phyloP scores from a whole-genome alignment of 2,113 vertebrate genomes.

The Pipra filicauda region DNA sequence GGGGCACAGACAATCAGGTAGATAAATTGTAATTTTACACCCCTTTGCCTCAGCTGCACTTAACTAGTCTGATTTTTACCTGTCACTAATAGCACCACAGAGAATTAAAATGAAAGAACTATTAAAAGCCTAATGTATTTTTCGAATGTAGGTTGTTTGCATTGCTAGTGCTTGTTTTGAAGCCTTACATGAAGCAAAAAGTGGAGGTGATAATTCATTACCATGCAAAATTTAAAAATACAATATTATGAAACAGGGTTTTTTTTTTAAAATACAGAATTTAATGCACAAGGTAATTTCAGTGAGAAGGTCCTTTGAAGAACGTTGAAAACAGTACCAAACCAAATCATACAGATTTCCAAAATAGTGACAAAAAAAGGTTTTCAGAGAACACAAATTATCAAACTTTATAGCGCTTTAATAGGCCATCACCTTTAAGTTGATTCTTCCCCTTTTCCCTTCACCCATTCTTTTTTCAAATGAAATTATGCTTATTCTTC shows the following conservation, averaged over 20 bases:
- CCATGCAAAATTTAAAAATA: background rate
- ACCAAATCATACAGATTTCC: background rate
- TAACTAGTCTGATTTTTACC: conserved; percentile 40
- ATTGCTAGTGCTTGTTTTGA: conserved; percentile 39
- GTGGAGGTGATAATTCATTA: background rate
- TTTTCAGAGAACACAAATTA: background rate
- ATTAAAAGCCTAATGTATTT: conserved; percentile 32
- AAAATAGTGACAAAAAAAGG: background rate
- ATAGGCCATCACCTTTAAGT: background rate
- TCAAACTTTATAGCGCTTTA: background rate
- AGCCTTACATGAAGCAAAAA: background rate
- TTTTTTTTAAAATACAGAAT: background rate
- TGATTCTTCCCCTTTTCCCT: background rate
- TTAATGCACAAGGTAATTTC: background rate
- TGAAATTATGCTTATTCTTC: background rate
- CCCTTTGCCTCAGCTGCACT: background rate
- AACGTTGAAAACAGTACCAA: background rate
- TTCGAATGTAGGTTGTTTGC: conserved; percentile 34
- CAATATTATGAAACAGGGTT: fast-evolving
- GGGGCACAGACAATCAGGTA: background rate
- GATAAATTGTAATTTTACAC: conserved; percentile 25
- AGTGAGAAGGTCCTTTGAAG: background rate
- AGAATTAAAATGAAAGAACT: conserved; percentile 13
- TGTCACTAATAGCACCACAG: conserved; percentile 14
- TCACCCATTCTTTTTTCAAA: background rate